Percentiles rank a stretch among this genome's conserved stretches.
Conservation (phyloP, 2,797 vertebrate genomes). For the Euthynnus affinis region DNA sequence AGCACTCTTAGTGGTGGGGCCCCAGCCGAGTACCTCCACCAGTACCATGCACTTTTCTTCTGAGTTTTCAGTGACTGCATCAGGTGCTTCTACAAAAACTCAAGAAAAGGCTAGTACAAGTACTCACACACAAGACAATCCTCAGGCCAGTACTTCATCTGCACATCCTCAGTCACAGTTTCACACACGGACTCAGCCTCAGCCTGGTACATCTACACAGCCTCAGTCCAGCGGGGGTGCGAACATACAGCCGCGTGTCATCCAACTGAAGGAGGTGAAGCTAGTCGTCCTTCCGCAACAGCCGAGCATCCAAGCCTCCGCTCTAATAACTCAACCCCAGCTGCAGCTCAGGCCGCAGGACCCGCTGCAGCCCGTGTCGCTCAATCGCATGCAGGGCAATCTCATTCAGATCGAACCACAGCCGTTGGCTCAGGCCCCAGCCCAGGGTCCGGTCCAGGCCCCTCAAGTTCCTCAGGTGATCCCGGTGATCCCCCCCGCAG, state of each 20-base stretch:
- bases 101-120: constrained; percentile 48
- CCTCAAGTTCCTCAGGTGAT: constrained; percentile 55
- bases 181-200: constrained; percentile 34
- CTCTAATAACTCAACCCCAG: constrained; percentile 57
- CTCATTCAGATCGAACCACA: constrained; percentile 76
- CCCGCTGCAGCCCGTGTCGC: background rate
- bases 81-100: constrained; percentile 46
- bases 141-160: constrained; percentile 76
- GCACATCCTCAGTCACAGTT: constrained; percentile 44
- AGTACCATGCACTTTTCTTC: constrained; percentile 23
- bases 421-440: constrained; percentile 60
- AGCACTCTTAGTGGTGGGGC: constrained; percentile 14
- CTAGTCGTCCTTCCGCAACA: constrained; percentile 59
- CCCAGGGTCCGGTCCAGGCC: constrained; percentile 47
- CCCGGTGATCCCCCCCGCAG: constrained; percentile 59
- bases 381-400: constrained; percentile 57
- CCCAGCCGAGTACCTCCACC: constrained; percentile 45
- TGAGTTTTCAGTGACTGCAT: constrained; percentile 1
- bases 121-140: constrained; percentile 55
- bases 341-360: constrained; percentile 29
- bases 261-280: constrained; percentile 40
- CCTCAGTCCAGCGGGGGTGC: background rate
- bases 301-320: constrained; percentile 49
- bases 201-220: constrained; percentile 63
- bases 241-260: background rate